Conservation (phyloP, 2,888 invertebrate species). For the Helicoverpa assulta region DNA sequence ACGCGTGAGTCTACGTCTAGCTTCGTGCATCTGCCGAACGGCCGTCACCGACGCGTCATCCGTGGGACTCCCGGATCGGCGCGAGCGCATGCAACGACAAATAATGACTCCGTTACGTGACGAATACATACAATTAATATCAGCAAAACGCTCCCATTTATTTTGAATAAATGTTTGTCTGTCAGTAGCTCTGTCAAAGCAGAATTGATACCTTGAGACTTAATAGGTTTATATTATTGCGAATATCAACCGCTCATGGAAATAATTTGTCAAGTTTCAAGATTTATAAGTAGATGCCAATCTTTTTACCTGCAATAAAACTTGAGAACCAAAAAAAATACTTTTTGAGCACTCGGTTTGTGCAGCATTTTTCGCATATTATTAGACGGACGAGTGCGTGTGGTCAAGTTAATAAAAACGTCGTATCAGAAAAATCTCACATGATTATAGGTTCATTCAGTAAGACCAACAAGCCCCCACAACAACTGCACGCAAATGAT, state of each 20-base stretch:
- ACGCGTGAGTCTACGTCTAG: slow-evolving; percentile 79
- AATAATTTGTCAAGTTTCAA: not conserved
- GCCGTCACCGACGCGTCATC: slow-evolving; percentile 53
- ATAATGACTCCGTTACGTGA: slow-evolving; percentile 58
- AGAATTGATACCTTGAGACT: slow-evolving; percentile 26
- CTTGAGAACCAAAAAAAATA: too few species aligned
- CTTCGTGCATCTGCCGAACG: slow-evolving; percentile 73
- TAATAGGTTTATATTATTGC: slow-evolving; percentile 19
- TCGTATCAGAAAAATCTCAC: not conserved
- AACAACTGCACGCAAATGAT: not conserved
- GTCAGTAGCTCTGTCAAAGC: slow-evolving; percentile 30
- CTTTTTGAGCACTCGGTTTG: not conserved
- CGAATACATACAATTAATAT: slow-evolving; percentile 55
- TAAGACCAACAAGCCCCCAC: not conserved
- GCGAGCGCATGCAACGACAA: slow-evolving; percentile 50
- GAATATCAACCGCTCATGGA: not conserved
- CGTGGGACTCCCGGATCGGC: slow-evolving; percentile 53
- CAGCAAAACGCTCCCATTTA: slow-evolving; percentile 40
- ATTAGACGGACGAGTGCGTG: not conserved
- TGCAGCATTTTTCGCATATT: not conserved
- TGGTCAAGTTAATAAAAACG: slow-evolving; percentile 1
- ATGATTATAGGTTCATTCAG: not conserved
- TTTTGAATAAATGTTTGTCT: slow-evolving; percentile 42
- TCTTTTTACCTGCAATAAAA: too few species aligned
- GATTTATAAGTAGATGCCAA: too few species aligned